Conservation (phyloP, 1,140 invertebrate species). For the Diorhabda carinulata region DNA sequence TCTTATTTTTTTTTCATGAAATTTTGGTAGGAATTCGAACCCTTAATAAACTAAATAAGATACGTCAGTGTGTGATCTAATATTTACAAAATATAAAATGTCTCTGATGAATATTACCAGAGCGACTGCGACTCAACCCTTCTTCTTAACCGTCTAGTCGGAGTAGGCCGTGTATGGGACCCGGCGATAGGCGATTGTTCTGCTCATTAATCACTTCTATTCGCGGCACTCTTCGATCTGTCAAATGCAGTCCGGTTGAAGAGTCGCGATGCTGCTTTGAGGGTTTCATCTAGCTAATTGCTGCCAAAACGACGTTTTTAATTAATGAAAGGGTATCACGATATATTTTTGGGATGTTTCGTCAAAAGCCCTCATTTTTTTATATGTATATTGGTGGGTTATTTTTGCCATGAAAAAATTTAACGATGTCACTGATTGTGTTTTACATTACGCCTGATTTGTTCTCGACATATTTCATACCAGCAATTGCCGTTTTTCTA, state of each 20-base stretch:
- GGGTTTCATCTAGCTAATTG: slow-evolving; percentile 48
- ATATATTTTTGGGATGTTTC: slow-evolving; percentile 30
- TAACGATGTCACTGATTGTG: slow-evolving; percentile 10
- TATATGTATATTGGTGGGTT: background rate
- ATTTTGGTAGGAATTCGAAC: too few species aligned
- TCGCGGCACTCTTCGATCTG: slow-evolving; percentile 43
- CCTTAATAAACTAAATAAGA: too few species aligned
- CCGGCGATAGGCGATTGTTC: slow-evolving; percentile 44
- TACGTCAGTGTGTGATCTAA: slow-evolving; percentile 23
- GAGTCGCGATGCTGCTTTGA: slow-evolving; percentile 43
- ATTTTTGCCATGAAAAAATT: slow-evolving; percentile 13
- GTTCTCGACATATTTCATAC: slow-evolving; percentile 1
- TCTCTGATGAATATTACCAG: slow-evolving; percentile 39
- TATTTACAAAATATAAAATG: slow-evolving; percentile 46
- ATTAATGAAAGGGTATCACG: slow-evolving; percentile 31
- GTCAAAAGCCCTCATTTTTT: slow-evolving; percentile 27
- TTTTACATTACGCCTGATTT: slow-evolving; percentile 6
- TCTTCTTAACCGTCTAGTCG: slow-evolving; percentile 34
- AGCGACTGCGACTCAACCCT: slow-evolving; percentile 33
- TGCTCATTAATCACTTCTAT: slow-evolving; percentile 47
- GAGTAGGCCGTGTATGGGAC: slow-evolving; percentile 18
- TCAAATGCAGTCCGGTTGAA: slow-evolving; percentile 46
- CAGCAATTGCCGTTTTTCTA: too few species aligned
- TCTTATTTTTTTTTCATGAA: too few species aligned
- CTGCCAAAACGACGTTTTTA: slow-evolving; percentile 46